Conservation (phyloP, 2,888 invertebrate species). For the Cylindroiulus punctatus region DNA sequence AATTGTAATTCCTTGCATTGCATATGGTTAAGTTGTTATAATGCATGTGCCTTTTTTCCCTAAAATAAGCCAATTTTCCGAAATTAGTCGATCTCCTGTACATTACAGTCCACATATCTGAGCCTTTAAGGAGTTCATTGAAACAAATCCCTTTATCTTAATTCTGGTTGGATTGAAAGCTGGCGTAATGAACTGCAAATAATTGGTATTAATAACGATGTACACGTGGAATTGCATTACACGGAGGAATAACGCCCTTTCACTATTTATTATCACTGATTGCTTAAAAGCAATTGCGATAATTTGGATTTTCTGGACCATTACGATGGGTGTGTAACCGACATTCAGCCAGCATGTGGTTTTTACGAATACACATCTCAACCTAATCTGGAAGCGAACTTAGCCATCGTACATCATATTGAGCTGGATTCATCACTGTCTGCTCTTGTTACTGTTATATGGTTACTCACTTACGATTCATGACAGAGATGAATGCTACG, state of each 20-base stretch:
- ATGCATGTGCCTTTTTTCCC: too few species aligned
- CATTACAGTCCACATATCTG: too few species aligned
- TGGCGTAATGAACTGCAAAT: constrained; percentile 33
- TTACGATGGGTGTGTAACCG: constrained; percentile 43
- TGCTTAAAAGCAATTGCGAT: constrained; percentile 40
- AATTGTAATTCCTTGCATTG: too few species aligned
- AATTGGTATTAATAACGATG: constrained; percentile 29
- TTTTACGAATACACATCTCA: neutral
- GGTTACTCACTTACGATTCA: neutral
- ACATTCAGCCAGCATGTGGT: neutral
- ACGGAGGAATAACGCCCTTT: constrained; percentile 43
- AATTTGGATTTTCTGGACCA: constrained; percentile 45
- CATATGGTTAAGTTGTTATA: too few species aligned
- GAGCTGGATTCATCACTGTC: constrained; percentile 31
- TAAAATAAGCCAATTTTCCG: too few species aligned
- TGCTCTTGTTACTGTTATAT: constrained; percentile 22
- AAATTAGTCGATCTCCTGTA: too few species aligned
- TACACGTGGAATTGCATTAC: constrained; percentile 40
- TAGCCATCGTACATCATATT: constrained; percentile 25
- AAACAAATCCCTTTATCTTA: neutral
- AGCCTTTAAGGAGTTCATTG: too few species aligned
- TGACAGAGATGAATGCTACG: constrained; percentile 36
- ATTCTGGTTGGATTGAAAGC: constrained; percentile 34
- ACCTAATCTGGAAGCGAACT: constrained; percentile 7
- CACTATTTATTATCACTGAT: constrained; percentile 39